phyloP scores from a whole-genome alignment of 2,797 vertebrate species.

The Pangasius larnaudii region DNA sequence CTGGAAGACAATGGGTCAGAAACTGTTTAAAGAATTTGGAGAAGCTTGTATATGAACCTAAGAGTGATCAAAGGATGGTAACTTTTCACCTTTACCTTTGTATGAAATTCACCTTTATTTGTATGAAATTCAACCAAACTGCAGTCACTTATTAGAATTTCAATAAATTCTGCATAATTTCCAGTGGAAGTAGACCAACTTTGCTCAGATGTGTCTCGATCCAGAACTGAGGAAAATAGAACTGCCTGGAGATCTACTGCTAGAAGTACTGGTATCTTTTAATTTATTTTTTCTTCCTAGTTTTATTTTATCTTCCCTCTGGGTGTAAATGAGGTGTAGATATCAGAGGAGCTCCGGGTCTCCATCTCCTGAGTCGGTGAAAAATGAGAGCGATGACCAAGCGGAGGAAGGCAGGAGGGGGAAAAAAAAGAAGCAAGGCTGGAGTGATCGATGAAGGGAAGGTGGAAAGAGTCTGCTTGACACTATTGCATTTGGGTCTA shows the following conservation, averaged over 20 bases:
- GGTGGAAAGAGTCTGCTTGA: slow-evolving; percentile 14
- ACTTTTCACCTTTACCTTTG: not conserved
- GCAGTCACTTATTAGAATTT: not conserved
- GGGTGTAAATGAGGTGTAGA: not conserved
- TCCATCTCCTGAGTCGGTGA: not conserved
- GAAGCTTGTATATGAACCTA: not conserved
- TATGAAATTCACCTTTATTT: not conserved
- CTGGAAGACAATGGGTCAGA: not conserved
- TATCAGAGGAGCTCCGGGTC: not conserved
- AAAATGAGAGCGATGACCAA: not conserved
- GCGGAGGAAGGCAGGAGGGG: not conserved
- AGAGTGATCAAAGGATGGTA: not conserved
- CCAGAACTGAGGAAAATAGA: not conserved
- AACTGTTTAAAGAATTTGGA: not conserved
- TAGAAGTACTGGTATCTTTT: not conserved
- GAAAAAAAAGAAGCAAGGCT: not conserved
- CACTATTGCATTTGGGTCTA: slow-evolving; percentile 69
- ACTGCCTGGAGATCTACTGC: not conserved
- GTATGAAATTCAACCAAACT: not conserved
- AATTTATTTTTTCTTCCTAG: not conserved
- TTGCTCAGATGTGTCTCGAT: not conserved
- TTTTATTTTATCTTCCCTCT: not conserved
- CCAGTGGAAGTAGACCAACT: not conserved
- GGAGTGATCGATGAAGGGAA: not conserved
- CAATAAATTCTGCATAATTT: too few relatives aligned